These are phyloP conservation scores for Drosophila tropicalis DNA, from an alignment of 1,140 invertebrate genomes.

Conservation along the genomic window DNA sequence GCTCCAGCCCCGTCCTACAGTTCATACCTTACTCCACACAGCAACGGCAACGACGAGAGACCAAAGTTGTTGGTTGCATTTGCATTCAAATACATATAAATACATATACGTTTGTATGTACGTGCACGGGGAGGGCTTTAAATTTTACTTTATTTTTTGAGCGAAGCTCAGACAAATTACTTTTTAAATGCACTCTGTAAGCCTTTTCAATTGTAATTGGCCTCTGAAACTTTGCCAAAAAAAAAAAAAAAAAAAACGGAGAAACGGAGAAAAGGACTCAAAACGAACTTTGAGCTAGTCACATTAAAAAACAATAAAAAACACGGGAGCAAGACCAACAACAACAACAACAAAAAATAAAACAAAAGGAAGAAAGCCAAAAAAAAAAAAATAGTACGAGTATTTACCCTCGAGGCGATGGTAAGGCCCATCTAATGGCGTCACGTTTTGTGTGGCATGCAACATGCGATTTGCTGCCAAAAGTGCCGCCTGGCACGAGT, in stretches of 20 bases:
- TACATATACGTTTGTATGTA: slow-evolving; percentile 49
- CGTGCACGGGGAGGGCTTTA: slow-evolving; percentile 42
- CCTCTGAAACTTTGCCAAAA: slow-evolving; percentile 24
- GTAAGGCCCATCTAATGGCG: slow-evolving; percentile 69
- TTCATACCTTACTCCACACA: too few species aligned
- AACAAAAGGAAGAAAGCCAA: slow-evolving; percentile 65
- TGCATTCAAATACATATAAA: slow-evolving; percentile 77
- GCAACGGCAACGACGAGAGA: not conserved
- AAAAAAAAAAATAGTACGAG: not conserved
- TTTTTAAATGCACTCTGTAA: slow-evolving; percentile 82
- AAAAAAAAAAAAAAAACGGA: slow-evolving; percentile 60
- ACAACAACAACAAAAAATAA: slow-evolving; percentile 52
- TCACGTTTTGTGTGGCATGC: slow-evolving; percentile 81
- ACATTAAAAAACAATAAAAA: slow-evolving; percentile 81
- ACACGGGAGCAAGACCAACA: slow-evolving; percentile 27
- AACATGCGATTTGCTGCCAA: slow-evolving; percentile 82
- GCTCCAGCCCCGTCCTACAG: not conserved
- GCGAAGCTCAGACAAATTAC: slow-evolving; percentile 79
- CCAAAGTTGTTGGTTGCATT: slow-evolving; percentile 42
- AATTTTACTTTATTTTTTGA: slow-evolving; percentile 7
- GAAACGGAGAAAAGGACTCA: slow-evolving; percentile 19
- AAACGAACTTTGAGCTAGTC: slow-evolving; percentile 56
- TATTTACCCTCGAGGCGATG: slow-evolving; percentile 35
- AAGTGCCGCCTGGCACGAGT: slow-evolving; percentile 78
- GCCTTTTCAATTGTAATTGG: slow-evolving; percentile 78